These are phyloP conservation scores for Odocoileus virginianus DNA, from an alignment of 2,113 vertebrate genomes.

Conservation along the genomic window DNA sequence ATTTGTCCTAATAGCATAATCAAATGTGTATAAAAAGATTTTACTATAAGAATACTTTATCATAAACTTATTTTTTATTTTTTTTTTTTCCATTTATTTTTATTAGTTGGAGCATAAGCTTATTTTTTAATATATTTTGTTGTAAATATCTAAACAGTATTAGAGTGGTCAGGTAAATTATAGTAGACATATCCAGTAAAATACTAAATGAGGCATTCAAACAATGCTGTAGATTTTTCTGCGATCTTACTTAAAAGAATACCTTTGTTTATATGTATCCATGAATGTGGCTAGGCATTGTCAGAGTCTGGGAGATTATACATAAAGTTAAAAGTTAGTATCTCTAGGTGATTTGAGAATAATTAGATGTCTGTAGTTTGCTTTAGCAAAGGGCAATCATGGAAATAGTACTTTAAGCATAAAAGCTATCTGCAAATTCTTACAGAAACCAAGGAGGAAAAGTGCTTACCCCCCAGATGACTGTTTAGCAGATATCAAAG, in stretches of 20 bases:
- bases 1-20: background rate
- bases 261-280: background rate
- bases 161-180: background rate
- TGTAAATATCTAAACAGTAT: background rate
- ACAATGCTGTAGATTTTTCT: background rate
- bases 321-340: background rate
- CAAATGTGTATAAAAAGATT: background rate
- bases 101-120: background rate
- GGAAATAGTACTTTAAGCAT: background rate
- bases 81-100: too few relatives aligned
- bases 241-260: background rate
- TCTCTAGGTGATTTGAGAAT: background rate
- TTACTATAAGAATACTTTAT: background rate
- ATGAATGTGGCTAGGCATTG: background rate
- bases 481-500: background rate
- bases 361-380: background rate
- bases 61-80: background rate
- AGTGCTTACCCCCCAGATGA: too few relatives aligned
- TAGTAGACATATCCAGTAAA: background rate
- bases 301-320: background rate
- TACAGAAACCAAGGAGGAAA: background rate
- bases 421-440: background rate
- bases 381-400: background rate
- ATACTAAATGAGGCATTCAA: background rate
- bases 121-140: background rate